phyloP scores from a whole-genome alignment of 2,797 vertebrate genomes.

The Chanos chanos region DNA sequence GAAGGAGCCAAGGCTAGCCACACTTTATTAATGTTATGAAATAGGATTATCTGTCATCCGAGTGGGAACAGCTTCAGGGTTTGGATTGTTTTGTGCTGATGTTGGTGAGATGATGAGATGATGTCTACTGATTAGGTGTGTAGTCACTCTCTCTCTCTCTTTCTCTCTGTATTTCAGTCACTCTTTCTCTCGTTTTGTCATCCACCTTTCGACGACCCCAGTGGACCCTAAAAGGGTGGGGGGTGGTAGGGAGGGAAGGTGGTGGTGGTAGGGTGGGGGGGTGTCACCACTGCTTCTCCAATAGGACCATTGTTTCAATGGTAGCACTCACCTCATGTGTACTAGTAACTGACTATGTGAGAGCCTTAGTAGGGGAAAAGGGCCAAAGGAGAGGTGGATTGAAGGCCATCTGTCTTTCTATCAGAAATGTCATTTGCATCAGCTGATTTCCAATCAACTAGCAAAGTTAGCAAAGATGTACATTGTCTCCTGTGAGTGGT shows the following conservation, averaged over 20 bases:
- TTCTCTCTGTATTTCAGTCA: too few species aligned
- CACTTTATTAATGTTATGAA: constrained; percentile 36
- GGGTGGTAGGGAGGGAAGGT: too few species aligned
- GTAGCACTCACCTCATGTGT: constrained; percentile 50
- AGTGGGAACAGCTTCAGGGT: background rate
- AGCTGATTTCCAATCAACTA: constrained; percentile 49
- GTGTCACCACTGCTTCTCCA: constrained; percentile 31
- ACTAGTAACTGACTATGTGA: constrained; percentile 14
- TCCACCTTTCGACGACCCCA: constrained; percentile 14
- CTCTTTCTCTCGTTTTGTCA: constrained; percentile 7
- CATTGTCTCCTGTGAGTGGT: constrained; percentile 34
- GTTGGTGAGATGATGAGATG: background rate
- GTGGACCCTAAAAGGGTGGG: constrained; percentile 6
- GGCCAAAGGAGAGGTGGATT: constrained; percentile 2
- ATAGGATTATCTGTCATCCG: constrained; percentile 47
- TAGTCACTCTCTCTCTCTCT: too few species aligned
- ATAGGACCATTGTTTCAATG: constrained; percentile 43
- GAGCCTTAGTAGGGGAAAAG: constrained; percentile 23
- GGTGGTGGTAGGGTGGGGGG: too few species aligned
- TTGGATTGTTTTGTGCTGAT: background rate
- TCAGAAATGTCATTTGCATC: constrained; percentile 50
- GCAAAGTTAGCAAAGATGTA: constrained; percentile 38
- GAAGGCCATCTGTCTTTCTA: constrained; percentile 51
- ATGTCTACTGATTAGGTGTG: constrained; percentile 12
- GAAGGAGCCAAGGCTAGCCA: constrained; percentile 54